These are phyloP conservation scores for Columba livia DNA, from an alignment of 2,113 vertebrate species.

Conservation along the genomic window DNA sequence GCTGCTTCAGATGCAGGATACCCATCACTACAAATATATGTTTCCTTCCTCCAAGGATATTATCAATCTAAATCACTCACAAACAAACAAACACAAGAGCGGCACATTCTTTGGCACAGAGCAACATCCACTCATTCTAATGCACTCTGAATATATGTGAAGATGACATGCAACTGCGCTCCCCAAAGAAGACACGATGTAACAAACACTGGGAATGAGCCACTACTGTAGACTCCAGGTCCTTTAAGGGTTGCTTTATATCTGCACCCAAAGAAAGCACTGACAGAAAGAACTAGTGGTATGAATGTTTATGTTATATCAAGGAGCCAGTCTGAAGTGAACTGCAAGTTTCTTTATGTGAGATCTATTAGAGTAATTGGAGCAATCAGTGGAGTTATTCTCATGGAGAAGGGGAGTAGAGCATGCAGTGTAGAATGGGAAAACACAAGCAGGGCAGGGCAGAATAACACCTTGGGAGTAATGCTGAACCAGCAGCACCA, in stretches of 20 bases:
- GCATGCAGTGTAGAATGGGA: background rate
- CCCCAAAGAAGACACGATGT: background rate
- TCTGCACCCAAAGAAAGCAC: background rate
- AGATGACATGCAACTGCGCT: background rate
- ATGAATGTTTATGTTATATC: background rate
- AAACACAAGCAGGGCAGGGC: background rate
- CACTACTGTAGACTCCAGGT: background rate
- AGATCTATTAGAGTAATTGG: background rate
- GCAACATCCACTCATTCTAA: background rate
- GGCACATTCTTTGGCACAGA: background rate
- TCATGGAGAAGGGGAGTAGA: background rate
- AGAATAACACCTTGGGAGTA: background rate
- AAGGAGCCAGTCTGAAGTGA: background rate
- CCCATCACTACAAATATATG: background rate
- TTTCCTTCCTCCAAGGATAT: background rate
- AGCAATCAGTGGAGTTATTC: background rate
- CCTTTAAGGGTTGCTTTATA: constrained; percentile 18
- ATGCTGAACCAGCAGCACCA: background rate
- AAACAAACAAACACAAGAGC: background rate
- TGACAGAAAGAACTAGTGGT: background rate
- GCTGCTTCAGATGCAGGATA: background rate
- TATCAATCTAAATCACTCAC: background rate
- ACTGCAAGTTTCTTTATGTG: background rate
- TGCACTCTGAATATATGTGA: background rate
- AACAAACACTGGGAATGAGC: constrained; percentile 1